These are phyloP conservation scores for Penaeus vannamei DNA, from an alignment of 1,140 invertebrate genomes.

Conservation along the genomic window DNA sequence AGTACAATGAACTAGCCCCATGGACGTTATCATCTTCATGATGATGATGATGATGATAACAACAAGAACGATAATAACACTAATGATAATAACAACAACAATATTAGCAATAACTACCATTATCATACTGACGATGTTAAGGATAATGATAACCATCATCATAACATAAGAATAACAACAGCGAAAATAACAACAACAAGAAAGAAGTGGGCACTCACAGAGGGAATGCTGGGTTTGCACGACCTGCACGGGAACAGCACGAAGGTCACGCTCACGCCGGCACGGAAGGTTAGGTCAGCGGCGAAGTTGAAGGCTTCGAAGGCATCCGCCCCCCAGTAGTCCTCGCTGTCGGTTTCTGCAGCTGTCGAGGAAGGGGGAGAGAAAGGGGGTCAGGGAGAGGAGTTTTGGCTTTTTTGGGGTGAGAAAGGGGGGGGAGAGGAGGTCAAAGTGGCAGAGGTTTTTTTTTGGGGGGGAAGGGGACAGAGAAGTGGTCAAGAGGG, in stretches of 20 bases:
- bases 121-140: too few relatives aligned
- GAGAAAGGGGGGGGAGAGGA: neutral
- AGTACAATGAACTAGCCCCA: too few relatives aligned
- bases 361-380: neutral
- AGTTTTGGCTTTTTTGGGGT: neutral
- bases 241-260: constrained; percentile 74
- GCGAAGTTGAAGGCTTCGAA: constrained; percentile 73
- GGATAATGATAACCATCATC: neutral
- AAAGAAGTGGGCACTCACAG: constrained; percentile 58
- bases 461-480: too few relatives aligned
- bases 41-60: too few relatives aligned
- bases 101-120: too few relatives aligned
- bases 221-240: constrained; percentile 70
- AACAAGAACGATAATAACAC: too few relatives aligned
- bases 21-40: too few relatives aligned
- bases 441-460: too few relatives aligned
- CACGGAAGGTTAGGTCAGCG: constrained; percentile 73
- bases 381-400: neutral
- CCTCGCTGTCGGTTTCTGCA: constrained; percentile 49
- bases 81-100: too few relatives aligned
- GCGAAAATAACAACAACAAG: neutral
- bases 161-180: neutral
- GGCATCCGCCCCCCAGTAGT: constrained; percentile 58
- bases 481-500: too few relatives aligned
- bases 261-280: constrained; percentile 74